phyloP scores from a whole-genome alignment of 2,888 invertebrate species.

The Sphinx pinastri region DNA sequence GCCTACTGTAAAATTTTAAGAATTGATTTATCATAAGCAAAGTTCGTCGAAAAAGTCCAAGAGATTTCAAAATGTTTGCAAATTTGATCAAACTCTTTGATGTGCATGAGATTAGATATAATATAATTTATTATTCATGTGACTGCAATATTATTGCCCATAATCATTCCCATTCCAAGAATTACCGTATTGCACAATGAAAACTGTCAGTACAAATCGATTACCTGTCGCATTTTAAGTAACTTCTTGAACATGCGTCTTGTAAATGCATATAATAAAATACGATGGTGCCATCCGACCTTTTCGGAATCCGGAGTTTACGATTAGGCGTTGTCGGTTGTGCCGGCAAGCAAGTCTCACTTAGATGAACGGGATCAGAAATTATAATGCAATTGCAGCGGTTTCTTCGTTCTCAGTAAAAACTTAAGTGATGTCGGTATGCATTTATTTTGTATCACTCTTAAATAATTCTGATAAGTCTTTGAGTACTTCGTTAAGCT shows the following conservation, averaged over 20 bases:
- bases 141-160: neutral
- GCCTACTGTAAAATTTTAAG: too few relatives aligned
- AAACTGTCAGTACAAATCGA: neutral
- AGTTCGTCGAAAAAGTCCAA: too few relatives aligned
- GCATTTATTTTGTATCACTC: neutral
- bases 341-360: conserved; percentile 8
- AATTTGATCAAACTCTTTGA: neutral
- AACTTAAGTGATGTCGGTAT: neutral
- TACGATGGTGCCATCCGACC: neutral
- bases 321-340: neutral
- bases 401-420: neutral
- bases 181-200: conserved; percentile 2
- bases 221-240: neutral
- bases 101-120: neutral
- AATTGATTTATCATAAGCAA: too few relatives aligned
- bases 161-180: conserved; percentile 3
- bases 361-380: conserved; percentile 38
- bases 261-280: conserved; percentile 19
- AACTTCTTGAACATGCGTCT: neutral
- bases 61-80: neutral
- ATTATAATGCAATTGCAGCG: conserved; percentile 31
- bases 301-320: conserved; percentile 1
- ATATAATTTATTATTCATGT: neutral
- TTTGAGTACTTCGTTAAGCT: too few relatives aligned
- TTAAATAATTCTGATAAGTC: too few relatives aligned